Conservation (phyloP, 2,888 invertebrate genomes). For the Formica aserva region DNA sequence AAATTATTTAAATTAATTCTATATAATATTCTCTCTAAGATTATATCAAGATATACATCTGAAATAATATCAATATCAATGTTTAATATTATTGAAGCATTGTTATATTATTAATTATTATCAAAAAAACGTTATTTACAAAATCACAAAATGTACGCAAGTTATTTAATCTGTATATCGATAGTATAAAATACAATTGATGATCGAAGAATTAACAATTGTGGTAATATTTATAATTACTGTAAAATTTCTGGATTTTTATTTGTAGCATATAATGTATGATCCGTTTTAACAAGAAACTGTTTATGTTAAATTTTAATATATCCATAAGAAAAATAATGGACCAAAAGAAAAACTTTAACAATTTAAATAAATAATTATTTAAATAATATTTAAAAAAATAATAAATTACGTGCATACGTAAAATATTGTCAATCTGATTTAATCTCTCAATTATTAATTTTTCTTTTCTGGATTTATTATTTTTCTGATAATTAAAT, state of each 20-base stretch:
- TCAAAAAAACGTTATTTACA: neutral
- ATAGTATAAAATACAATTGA: neutral
- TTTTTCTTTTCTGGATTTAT: neutral
- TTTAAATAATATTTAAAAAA: neutral
- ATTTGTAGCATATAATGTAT: neutral
- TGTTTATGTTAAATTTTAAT: neutral
- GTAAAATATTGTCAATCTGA: neutral
- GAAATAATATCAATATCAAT: neutral
- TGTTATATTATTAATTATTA: neutral
- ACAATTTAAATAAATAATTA: neutral
- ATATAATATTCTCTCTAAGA: neutral
- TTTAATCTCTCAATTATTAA: neutral
- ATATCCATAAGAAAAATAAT: neutral
- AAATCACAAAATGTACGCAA: constrained; percentile 4
- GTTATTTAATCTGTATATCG: neutral
- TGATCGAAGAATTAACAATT: neutral
- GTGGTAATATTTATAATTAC: neutral
- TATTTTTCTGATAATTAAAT: neutral
- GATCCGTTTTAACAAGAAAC: neutral
- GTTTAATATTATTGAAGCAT: neutral
- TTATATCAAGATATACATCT: neutral
- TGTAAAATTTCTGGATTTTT: neutral
- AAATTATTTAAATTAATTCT: constrained; percentile 21
- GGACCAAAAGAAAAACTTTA: neutral
- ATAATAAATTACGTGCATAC: neutral